These are phyloP conservation scores for Scolanthus callimorphus DNA, from an alignment of 92 coral and sea anemone species.

Conservation along the genomic window DNA sequence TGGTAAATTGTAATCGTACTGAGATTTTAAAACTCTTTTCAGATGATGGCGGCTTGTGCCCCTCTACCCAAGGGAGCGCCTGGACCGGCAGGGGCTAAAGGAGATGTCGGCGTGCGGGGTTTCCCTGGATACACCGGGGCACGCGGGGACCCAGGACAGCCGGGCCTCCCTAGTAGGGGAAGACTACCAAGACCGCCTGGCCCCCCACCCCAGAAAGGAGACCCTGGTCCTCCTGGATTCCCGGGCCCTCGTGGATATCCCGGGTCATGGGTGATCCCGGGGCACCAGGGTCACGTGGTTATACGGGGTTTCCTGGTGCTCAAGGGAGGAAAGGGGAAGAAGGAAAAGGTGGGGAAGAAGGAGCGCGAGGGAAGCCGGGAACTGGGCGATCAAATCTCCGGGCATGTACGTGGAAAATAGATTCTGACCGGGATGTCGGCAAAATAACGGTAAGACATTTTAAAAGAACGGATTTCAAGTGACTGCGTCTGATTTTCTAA, in stretches of 20 bases:
- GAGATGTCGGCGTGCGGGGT: constrained; percentile 17
- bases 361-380: constrained; percentile 32
- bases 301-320: constrained; percentile 38
- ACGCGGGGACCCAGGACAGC: constrained; percentile 32
- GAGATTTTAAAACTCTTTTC: neutral
- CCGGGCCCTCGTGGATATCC: constrained; percentile 31
- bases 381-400: neutral
- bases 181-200: constrained; percentile 54
- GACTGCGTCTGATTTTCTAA: too few relatives aligned
- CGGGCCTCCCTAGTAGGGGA: constrained; percentile 15
- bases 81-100: constrained; percentile 40
- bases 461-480: neutral
- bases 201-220: constrained; percentile 33
- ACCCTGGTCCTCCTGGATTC: constrained; percentile 32
- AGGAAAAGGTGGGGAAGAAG: constrained; percentile 22
- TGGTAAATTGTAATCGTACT: too few relatives aligned
- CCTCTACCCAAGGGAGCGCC: constrained; percentile 33
- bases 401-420: constrained; percentile 47
- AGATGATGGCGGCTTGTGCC: constrained; percentile 28
- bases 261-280: constrained; percentile 38
- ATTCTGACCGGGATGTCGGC: constrained; percentile 45
- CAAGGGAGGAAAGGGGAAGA: constrained; percentile 42
- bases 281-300: constrained; percentile 13
- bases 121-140: neutral
- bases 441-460: constrained; percentile 27